phyloP scores from a whole-genome alignment of 2,113 vertebrate species.

The Podarcis muralis region DNA sequence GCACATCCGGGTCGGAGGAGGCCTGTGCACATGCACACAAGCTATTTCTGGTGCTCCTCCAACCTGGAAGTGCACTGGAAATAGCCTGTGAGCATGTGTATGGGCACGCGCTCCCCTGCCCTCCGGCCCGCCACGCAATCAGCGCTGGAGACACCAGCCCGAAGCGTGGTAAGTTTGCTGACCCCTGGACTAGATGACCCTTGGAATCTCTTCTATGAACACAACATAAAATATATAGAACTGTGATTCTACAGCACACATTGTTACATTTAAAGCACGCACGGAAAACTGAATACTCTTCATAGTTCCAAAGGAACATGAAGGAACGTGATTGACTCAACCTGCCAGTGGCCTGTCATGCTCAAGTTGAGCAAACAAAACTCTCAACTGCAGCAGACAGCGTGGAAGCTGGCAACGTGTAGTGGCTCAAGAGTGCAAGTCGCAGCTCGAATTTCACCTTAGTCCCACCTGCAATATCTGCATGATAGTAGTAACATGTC shows the following conservation, averaged over 20 bases:
- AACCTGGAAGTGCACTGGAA: no score
- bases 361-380: not conserved
- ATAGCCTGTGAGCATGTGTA: no score
- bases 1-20: no score
- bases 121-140: no score
- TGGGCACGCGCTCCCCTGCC: no score
- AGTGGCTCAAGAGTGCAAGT: not conserved
- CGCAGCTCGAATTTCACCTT: not conserved
- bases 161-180: no score
- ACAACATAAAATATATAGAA: not conserved
- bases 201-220: no score
- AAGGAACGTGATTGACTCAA: not conserved
- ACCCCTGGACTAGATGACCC: no score
- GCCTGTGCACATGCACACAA: no score
- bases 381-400: not conserved
- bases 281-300: not conserved
- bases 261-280: not conserved
- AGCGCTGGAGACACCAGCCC: no score
- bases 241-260: not conserved
- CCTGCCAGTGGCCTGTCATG: not conserved
- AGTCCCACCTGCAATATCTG: not conserved
- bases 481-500: not conserved
- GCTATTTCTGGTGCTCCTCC: no score
- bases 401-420: not conserved
- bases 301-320: not conserved